Evolutionary conservation across 2,888 invertebrate genomes (phyloP).

Genomic region (Liposcelis brunnea): DNA sequence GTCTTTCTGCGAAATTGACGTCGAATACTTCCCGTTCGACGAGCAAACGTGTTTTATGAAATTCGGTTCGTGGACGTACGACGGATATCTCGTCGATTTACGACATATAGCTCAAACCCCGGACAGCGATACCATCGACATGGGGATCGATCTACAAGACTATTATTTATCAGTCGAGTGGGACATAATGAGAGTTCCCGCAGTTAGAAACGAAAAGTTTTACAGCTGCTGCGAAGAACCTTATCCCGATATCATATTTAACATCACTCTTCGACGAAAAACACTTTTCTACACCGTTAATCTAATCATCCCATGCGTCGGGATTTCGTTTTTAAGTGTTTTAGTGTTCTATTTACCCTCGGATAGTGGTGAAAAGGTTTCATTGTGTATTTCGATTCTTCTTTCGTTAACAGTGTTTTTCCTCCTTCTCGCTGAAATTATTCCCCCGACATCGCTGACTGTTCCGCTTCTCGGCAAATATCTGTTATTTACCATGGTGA

Average conservation of each 20-base stretch:
- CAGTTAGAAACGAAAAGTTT: slow-evolving; percentile 76
- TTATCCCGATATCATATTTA: slow-evolving; percentile 94
- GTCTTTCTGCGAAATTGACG: slow-evolving; percentile 90
- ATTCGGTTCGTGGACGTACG: slow-evolving; percentile 89
- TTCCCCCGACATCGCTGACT: slow-evolving; percentile 83
- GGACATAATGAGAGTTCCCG: slow-evolving; percentile 91
- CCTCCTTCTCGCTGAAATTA: slow-evolving; percentile 81
- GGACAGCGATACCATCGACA: slow-evolving; percentile 72
- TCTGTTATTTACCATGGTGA: slow-evolving; percentile 84
- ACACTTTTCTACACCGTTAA: slow-evolving; percentile 89
- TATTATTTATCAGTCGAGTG: slow-evolving; percentile 96
- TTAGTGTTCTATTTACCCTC: slow-evolving; percentile 95
- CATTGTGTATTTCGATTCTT: slow-evolving; percentile 84
- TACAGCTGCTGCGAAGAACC: slow-evolving; percentile 96
- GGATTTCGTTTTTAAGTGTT: slow-evolving; percentile 90
- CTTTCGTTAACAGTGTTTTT: slow-evolving; percentile 90
- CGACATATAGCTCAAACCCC: slow-evolving; percentile 74
- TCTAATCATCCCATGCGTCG: slow-evolving; percentile 93
- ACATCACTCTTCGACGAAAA: slow-evolving; percentile 84
- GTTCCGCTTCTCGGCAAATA: slow-evolving; percentile 84
- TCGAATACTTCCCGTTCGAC: slow-evolving; percentile 89
- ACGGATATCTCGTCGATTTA: slow-evolving; percentile 85
- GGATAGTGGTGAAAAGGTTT: slow-evolving; percentile 92
- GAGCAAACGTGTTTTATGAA: slow-evolving; percentile 93
- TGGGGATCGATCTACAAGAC: slow-evolving; percentile 83